Base-by-base conservation (phyloP, 2,888 invertebrate genomes). In the Diplolepis rosae region DNA sequence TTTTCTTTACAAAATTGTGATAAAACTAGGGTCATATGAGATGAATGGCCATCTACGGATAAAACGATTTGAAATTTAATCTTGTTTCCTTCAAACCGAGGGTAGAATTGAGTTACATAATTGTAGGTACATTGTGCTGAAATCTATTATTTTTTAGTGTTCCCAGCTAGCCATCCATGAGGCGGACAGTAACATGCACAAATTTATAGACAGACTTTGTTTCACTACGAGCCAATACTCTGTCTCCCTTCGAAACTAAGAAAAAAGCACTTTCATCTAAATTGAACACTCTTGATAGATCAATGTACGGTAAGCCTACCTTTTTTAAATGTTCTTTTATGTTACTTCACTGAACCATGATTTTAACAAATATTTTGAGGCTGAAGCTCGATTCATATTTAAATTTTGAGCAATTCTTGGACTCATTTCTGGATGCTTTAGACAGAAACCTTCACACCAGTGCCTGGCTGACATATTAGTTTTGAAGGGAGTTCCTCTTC, bases 211-310 rank as follows among this genome's bases (percentile, higher is more conserved):
- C 77, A 61, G 74, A 73, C 77, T 72, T 76, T 9, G 70, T 54
- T n/a, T 83, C 87, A 78, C 80, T 84, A 77, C 74, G 75, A 6
- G 76, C 82, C 32, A 88, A 68, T 18, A 87, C 86, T 66, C 77
- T 75, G 18, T 80, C 79, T 2, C 76, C 77, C 75, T 87, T 87
- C 24, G 88, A 87, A 22, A 76, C 73, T 32, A 88, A 77, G 70
- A 80, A 86, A 75, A 89, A 87, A 4, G 83, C 85, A 18, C 82
- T 82, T 75, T 88, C 88, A 76, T 88, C 89, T 22, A 76, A 76
- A 76, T 87, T 86, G 56, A 82, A 87, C 48, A 87, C 76, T 65
- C 83, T 69, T 9, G 66, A 68, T 28, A 82, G 82, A 68, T 84
- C 75, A n/a, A 82, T 74, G 35, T 80, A 73, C 32, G 75, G 28